phyloP scores from a whole-genome alignment of 2,113 vertebrate genomes.

The Leucosticte australis region DNA sequence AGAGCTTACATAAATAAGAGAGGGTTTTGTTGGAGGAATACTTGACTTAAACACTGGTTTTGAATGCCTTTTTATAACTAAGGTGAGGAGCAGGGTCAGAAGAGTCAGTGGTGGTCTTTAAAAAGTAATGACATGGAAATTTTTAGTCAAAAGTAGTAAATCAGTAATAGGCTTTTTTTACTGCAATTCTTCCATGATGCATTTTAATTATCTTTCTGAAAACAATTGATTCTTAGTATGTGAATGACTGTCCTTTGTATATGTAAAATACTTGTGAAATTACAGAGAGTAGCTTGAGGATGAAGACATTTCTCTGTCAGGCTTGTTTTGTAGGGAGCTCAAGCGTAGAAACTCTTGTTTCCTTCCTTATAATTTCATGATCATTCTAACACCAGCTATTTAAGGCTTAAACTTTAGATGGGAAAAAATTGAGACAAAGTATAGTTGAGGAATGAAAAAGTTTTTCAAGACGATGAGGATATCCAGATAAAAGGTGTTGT shows the following conservation, averaged over 20 bases:
- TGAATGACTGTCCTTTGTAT: neutral
- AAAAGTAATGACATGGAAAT: neutral
- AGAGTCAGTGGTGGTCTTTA: neutral
- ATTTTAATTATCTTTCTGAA: neutral
- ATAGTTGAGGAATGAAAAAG: neutral
- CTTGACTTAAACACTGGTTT: neutral
- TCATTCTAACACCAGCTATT: neutral
- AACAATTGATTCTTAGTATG: neutral
- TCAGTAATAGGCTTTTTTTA: neutral
- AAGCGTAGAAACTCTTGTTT: neutral
- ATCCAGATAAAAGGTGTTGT: neutral
- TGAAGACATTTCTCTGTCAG: neutral
- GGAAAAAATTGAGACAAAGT: neutral
- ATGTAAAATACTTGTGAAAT: neutral
- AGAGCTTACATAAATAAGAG: neutral
- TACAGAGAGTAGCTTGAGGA: neutral
- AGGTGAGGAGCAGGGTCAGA: neutral
- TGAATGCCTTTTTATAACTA: neutral
- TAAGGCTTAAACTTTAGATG: neutral
- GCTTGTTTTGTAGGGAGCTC: rapidly evolving
- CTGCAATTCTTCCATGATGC: neutral
- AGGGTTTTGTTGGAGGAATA: neutral
- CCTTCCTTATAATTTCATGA: neutral
- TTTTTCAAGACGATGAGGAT: neutral
- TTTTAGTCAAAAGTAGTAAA: neutral